Evolutionary conservation across 2,797 vertebrate genomes (phyloP).

Genomic region (Microctenopoma stevenorrisi): DNA sequence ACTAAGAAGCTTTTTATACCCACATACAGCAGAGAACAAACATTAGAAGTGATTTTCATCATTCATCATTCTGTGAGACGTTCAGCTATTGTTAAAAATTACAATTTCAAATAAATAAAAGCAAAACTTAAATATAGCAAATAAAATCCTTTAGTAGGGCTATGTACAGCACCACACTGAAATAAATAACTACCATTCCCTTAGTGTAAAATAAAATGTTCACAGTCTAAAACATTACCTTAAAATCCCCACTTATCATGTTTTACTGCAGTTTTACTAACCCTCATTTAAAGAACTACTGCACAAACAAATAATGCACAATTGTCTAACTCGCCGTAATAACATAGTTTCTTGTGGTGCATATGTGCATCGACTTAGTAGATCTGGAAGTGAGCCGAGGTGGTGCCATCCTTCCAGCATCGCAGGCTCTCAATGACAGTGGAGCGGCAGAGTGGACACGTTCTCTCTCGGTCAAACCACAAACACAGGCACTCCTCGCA

Average conservation of each 20-base stretch:
- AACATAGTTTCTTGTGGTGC: neutral
- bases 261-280: neutral
- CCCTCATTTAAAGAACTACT: neutral
- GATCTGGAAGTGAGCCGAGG: constrained; percentile 97
- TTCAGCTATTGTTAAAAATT: constrained; percentile 7
- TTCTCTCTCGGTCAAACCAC: constrained; percentile 96
- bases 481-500: constrained; percentile 97
- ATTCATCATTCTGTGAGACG: neutral
- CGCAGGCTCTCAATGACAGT: constrained; percentile 90
- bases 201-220: constrained; percentile 11
- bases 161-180: constrained; percentile 26
- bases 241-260: neutral
- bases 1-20: neutral
- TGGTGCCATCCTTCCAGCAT: constrained; percentile 98
- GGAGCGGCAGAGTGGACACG: constrained; percentile 94
- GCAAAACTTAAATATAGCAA: neutral
- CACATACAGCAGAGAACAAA: constrained; percentile 5
- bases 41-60: neutral
- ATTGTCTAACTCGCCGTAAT: neutral
- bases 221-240: neutral
- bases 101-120: neutral
- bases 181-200: neutral
- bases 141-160: neutral
- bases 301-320: neutral
- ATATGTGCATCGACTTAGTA: constrained; percentile 78